Evolutionary conservation across 2,888 invertebrate species (phyloP), one percentile per base, ranked within the genome.

Genomic region (Tachina grossa): DNA sequence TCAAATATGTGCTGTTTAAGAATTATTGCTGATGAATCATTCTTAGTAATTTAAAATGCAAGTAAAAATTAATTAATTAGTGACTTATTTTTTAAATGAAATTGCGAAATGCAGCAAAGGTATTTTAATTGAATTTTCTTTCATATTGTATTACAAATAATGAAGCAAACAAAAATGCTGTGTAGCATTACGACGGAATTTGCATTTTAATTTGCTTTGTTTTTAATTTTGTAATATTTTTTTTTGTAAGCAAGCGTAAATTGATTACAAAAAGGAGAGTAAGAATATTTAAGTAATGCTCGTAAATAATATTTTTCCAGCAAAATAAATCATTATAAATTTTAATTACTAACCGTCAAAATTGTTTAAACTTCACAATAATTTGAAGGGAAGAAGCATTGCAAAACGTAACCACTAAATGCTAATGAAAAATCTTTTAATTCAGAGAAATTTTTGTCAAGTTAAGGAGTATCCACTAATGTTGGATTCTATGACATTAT

Each of bases 271-370:
- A 55, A 55, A 31, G 3, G 16, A 55, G 11, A 22, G 19, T 19
- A 53, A 53, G 16, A 10, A 53, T 19, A 9, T 53, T 19, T 19
- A 53, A 19, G 19, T 53, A 53, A 55, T 31, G 31, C 31, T 6
- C 31, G 31, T 31, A 31, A 31, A 31, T 22, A 55, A 68, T 41
- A 19, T 3, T 55, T 22, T 55, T 55, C 53, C 22, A 55, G 22
- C 22, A 22, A 55, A 55, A 55, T 55, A 22, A 55, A 22, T 55
- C 53, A 55, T 55, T 55, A 22, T 22, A 55, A 55, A 55, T 55
- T 55, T 55, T 22, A 55, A 55, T 55, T 55, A 55, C 5, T 0
- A 51, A 14, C 16, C 51, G 51, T 51, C 51, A 16, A 51, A 51
- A 51, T 51, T 51, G 9, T 51, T 51, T 51, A 51, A 31, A 31